Percentiles rank a stretch among this genome's conserved stretches.
Conservation (phyloP, 2,113 vertebrate genomes). For the Polypterus bichir region DNA sequence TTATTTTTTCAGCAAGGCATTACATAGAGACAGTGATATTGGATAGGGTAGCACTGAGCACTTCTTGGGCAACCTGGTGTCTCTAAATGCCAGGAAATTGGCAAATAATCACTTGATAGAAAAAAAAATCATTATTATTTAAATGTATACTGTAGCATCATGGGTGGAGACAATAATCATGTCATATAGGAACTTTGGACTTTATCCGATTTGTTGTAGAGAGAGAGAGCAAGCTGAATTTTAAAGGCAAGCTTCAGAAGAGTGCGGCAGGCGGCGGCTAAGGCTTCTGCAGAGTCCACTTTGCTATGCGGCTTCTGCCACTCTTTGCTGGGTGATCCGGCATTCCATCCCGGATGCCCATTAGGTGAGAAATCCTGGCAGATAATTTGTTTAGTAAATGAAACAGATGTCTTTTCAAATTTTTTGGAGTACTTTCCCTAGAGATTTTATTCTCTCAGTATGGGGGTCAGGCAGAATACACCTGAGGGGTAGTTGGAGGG, state of each 20-base stretch:
- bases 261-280: constrained; percentile 19
- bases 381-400: constrained; percentile 54
- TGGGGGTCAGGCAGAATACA: constrained; percentile 75
- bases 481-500: constrained; percentile 73
- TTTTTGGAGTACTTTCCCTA: constrained; percentile 46
- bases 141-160: no score
- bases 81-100: no score
- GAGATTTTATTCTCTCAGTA: constrained; percentile 40
- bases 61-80: no score
- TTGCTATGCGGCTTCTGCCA: constrained; percentile 33
- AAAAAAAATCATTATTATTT: no score
- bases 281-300: not conserved
- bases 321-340: constrained; percentile 15
- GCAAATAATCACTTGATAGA: no score
- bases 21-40: no score
- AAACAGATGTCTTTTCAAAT: constrained; percentile 55
- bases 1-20: no score
- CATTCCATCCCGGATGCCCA: constrained; percentile 26
- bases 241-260: constrained; percentile 22
- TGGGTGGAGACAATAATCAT: no score
- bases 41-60: no score
- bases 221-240: no score
- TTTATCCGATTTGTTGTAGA: no score
- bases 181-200: no score
- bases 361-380: constrained; percentile 39